Evolutionary conservation across 2,888 invertebrate genomes (phyloP).

Genomic region (Mellilla xanthometata): DNA sequence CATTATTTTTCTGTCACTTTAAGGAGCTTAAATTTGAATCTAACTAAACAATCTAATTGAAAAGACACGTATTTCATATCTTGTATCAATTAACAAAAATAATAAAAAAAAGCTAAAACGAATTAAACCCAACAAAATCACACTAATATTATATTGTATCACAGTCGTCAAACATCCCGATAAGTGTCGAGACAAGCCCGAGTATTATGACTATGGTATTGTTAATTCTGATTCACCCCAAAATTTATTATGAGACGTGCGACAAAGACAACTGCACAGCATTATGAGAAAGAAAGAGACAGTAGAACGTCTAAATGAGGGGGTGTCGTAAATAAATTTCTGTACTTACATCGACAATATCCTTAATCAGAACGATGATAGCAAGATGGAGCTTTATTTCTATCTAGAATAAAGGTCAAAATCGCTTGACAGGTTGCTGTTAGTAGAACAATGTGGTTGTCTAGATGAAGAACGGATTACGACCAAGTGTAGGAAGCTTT

Average conservation of each 20-base stretch:
- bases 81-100: too few species aligned
- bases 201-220: slow-evolving; percentile 67
- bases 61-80: too few species aligned
- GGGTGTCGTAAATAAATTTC: slow-evolving; percentile 74
- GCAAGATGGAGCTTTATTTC: slow-evolving; percentile 32
- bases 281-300: slow-evolving; percentile 48
- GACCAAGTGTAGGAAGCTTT: slow-evolving; percentile 60
- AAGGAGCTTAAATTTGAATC: too few species aligned
- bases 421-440: slow-evolving; percentile 31
- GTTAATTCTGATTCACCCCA: slow-evolving; percentile 70
- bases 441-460: slow-evolving; percentile 56
- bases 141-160: slow-evolving; percentile 39
- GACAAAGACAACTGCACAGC: slow-evolving; percentile 45
- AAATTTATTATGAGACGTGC: slow-evolving; percentile 58
- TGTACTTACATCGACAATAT: slow-evolving; percentile 61
- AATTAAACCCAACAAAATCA: slow-evolving; percentile 35
- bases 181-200: slow-evolving; percentile 58
- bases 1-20: too few species aligned
- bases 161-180: slow-evolving; percentile 50
- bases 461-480: slow-evolving; percentile 62
- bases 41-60: too few species aligned
- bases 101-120: too few species aligned
- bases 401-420: slow-evolving; percentile 31
- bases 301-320: slow-evolving; percentile 59
- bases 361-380: slow-evolving; percentile 41